These are phyloP conservation scores for Sthenelais limicola DNA, from an alignment of 2,888 invertebrate species.

Conservation along the genomic window DNA sequence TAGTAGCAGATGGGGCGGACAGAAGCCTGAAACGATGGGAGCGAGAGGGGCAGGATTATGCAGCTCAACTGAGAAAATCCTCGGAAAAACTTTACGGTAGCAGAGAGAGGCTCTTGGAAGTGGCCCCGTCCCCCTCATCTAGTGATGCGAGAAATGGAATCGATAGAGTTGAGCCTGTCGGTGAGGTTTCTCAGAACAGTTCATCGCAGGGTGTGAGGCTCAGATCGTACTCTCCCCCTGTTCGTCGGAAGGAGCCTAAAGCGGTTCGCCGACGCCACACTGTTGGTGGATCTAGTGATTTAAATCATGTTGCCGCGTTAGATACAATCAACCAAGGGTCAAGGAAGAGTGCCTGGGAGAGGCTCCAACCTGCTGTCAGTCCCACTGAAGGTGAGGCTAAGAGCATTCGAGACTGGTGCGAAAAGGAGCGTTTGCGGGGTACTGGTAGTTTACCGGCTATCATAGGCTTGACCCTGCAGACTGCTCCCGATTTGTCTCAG, in stretches of 20 bases:
- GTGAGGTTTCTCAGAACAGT: too few relatives aligned
- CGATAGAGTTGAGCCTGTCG: too few relatives aligned
- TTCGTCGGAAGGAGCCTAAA: constrained; percentile 46
- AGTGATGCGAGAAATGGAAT: too few relatives aligned
- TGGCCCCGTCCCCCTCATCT: too few relatives aligned
- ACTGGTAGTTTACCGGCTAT: constrained; percentile 48
- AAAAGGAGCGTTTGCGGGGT: constrained; percentile 75
- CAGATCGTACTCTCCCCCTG: constrained; percentile 49
- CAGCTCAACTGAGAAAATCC: constrained; percentile 43
- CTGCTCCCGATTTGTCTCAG: constrained; percentile 11
- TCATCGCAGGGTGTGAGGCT: neutral
- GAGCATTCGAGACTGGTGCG: constrained; percentile 64
- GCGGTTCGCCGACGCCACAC: constrained; percentile 83
- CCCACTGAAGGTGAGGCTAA: constrained; percentile 49
- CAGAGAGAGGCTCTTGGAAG: constrained; percentile 33
- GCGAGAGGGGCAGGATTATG: constrained; percentile 30
- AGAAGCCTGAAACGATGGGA: constrained; percentile 14
- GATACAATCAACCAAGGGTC: constrained; percentile 49
- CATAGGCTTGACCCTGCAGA: constrained; percentile 23
- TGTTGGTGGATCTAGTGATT: constrained; percentile 93
- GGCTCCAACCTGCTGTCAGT: constrained; percentile 64
- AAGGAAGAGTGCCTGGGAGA: constrained; percentile 68
- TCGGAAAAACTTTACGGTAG: constrained; percentile 39
- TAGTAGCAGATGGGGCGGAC: constrained; percentile 8
- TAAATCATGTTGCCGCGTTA: constrained; percentile 77